These are phyloP conservation scores for Helarctos malayanus DNA, from an alignment of 2,797 vertebrate species.

Conservation along the genomic window DNA sequence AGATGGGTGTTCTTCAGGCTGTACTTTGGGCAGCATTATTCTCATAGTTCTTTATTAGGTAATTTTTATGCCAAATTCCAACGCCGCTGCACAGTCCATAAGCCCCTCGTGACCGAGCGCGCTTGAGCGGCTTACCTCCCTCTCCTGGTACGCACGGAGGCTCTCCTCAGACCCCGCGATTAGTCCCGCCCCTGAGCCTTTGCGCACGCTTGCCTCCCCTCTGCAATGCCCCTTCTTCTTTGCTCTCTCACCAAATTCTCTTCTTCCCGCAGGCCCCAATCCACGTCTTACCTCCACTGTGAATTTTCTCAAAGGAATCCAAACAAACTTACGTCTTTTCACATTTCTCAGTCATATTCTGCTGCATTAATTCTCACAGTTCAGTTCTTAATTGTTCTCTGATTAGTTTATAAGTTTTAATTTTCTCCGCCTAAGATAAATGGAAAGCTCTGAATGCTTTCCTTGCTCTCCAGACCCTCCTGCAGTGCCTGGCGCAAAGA, in stretches of 20 bases:
- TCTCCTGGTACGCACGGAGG: background rate
- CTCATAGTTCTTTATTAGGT: background rate
- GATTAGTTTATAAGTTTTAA: background rate
- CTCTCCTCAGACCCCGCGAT: too few relatives aligned
- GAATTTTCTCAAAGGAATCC: constrained; percentile 27
- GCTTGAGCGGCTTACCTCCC: background rate
- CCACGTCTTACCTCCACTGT: background rate
- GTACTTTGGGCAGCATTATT: background rate
- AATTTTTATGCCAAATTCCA: background rate
- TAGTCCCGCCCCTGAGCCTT: background rate
- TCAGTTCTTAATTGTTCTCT: constrained; percentile 44
- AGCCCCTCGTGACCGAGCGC: background rate
- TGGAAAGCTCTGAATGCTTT: background rate
- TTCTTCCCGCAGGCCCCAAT: background rate
- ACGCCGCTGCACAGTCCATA: background rate
- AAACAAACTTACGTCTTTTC: background rate
- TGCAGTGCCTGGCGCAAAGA: background rate
- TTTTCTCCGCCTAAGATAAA: background rate
- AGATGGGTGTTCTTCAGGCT: background rate
- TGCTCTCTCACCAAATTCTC: background rate
- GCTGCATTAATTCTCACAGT: constrained; percentile 11
- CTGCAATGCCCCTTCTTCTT: background rate
- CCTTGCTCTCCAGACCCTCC: background rate
- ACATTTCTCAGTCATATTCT: background rate
- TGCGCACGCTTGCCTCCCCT: background rate